A percentile compares a stretch with the other conserved stretches of the same genome.
phyloP scores from a whole-genome alignment of 2,888 invertebrate species.

The Ochropacha duplaris region DNA sequence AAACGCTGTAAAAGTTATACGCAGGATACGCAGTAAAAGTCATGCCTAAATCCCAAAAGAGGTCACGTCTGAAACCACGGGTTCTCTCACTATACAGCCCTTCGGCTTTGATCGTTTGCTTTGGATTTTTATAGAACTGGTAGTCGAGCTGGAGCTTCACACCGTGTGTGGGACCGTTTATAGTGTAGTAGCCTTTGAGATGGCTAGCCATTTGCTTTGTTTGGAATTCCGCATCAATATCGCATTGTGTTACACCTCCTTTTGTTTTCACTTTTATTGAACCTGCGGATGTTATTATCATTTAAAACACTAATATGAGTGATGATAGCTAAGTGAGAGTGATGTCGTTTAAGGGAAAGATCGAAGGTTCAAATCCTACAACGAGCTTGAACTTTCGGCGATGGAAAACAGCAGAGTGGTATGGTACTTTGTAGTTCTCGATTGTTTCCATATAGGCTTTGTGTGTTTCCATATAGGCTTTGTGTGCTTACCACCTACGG shows the following conservation, averaged over 20 bases:
- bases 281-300: constrained; percentile 33
- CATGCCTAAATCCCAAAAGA: constrained; percentile 86
- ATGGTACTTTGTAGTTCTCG: no score
- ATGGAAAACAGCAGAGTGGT: no score
- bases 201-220: constrained; percentile 89
- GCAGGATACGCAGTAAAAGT: constrained; percentile 90
- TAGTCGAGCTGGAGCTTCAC: constrained; percentile 86
- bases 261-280: constrained; percentile 67
- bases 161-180: constrained; percentile 76
- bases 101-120: constrained; percentile 80
- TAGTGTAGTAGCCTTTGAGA: constrained; percentile 88
- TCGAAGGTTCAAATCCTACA: no score
- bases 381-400: no score
- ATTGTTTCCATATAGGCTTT: no score
- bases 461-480: no score
- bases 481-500: no score
- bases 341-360: no score
- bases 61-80: constrained; percentile 80
- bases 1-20: constrained; percentile 86
- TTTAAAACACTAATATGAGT: not conserved
- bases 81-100: constrained; percentile 80
- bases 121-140: constrained; percentile 83
- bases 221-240: constrained; percentile 89
- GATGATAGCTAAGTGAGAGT: no score
- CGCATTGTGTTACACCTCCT: constrained; percentile 88